phyloP scores from a whole-genome alignment of 1,140 invertebrate species.

The Ips nitidus region DNA sequence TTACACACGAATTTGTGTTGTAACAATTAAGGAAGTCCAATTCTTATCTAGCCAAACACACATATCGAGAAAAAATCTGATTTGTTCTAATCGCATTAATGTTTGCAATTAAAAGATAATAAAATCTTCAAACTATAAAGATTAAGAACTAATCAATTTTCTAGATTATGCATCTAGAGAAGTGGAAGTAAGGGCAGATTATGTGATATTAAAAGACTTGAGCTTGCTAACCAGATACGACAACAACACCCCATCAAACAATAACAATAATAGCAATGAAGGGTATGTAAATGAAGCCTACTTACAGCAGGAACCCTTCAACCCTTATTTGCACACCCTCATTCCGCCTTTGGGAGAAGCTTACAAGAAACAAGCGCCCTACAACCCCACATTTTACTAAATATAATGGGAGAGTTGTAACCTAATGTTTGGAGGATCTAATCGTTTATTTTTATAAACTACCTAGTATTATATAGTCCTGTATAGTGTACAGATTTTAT shows the following conservation, averaged over 20 bases:
- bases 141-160: background rate
- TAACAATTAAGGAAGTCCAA: no score
- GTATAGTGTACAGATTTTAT: no score
- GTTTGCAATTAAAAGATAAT: no score
- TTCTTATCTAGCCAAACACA: no score
- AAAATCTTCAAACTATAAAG: no score
- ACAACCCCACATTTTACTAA: conserved; percentile 30
- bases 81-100: no score
- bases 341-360: conserved; percentile 7
- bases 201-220: conserved; percentile 33
- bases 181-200: conserved; percentile 32
- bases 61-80: no score
- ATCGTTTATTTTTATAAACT: no score
- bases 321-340: conserved; percentile 1
- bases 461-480: no score
- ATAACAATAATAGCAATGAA: background rate
- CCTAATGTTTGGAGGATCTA: no score
- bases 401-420: no score
- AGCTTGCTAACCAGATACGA: conserved; percentile 8
- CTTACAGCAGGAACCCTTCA: conserved; percentile 21
- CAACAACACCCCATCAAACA: background rate
- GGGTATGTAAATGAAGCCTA: conserved; percentile 26
- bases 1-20: no score
- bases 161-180: conserved; percentile 34
- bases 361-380: conserved; percentile 23